phyloP scores from a whole-genome alignment of 2,888 invertebrate genomes.

The Erannis defoliaria region DNA sequence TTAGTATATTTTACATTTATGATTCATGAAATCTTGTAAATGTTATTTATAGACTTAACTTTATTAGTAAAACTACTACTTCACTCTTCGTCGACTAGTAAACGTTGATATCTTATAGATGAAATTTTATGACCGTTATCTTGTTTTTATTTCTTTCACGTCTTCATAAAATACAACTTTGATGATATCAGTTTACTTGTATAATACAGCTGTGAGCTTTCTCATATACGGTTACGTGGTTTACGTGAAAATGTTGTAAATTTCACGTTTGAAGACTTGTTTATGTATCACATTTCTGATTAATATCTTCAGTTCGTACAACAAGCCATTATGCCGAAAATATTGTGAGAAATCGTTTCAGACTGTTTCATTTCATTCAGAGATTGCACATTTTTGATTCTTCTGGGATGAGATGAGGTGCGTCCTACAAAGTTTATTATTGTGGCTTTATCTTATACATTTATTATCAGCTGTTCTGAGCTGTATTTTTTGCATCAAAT shows the following conservation, averaged over 20 bases:
- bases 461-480: no score
- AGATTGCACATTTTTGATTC: no score
- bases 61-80: slow-evolving; percentile 7
- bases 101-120: slow-evolving; percentile 21
- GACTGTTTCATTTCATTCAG: no score
- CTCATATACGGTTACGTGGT: slow-evolving; percentile 51
- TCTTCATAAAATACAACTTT: slow-evolving; percentile 38
- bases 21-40: slow-evolving; percentile 8
- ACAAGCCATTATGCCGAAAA: background rate
- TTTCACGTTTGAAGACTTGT: slow-evolving; percentile 3
- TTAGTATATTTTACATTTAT: slow-evolving; percentile 3
- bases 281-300: background rate
- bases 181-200: slow-evolving; percentile 37
- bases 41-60: slow-evolving; percentile 4
- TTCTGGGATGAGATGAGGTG: no score
- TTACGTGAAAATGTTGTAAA: slow-evolving; percentile 45
- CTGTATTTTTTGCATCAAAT: no score
- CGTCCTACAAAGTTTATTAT: no score
- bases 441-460: no score
- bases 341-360: background rate
- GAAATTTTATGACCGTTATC: slow-evolving; percentile 33
- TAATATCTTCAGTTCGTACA: background rate
- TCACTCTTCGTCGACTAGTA: background rate
- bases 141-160: slow-evolving; percentile 43
- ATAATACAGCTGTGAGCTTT: slow-evolving; percentile 47